Evolutionary conservation across 2,113 vertebrate species (phyloP).

Genomic region (Pluvianellus socialis): DNA sequence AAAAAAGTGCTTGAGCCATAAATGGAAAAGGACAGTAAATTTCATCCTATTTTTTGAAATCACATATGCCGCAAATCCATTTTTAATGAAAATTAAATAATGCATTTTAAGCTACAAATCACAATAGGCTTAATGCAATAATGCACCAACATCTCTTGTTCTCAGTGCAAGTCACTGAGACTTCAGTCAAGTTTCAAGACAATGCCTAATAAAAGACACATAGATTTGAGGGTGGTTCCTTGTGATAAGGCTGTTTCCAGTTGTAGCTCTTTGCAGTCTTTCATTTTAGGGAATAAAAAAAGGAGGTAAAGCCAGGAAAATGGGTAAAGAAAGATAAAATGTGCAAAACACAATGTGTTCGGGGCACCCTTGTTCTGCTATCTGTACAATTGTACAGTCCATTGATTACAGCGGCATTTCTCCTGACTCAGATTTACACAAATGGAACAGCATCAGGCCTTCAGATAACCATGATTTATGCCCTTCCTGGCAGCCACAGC

Average conservation of each 20-base stretch:
- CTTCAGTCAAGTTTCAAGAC: too few species aligned
- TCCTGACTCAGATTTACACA: not conserved
- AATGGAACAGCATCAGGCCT: not conserved
- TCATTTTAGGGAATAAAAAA: not conserved
- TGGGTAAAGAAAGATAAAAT: not conserved
- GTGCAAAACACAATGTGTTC: not conserved
- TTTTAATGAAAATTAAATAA: not conserved
- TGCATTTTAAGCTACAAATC: not conserved
- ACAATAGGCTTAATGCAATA: not conserved
- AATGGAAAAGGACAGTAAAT: not conserved
- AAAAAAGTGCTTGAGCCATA: not conserved
- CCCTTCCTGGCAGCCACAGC: not conserved
- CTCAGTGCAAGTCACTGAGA: not conserved
- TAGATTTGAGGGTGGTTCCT: not conserved
- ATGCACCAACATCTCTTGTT: not conserved
- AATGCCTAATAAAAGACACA: not conserved
- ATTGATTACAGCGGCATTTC: not conserved
- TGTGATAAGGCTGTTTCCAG: conserved; percentile 7
- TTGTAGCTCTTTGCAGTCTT: not conserved
- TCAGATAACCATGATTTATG: conserved; percentile 27
- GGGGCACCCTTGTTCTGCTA: not conserved
- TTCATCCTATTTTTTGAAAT: not conserved
- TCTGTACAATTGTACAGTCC: not conserved
- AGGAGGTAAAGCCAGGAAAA: not conserved
- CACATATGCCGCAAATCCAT: not conserved